phyloP scores from a whole-genome alignment of 2,797 vertebrate species.

The Philypnodon macrostomus region DNA sequence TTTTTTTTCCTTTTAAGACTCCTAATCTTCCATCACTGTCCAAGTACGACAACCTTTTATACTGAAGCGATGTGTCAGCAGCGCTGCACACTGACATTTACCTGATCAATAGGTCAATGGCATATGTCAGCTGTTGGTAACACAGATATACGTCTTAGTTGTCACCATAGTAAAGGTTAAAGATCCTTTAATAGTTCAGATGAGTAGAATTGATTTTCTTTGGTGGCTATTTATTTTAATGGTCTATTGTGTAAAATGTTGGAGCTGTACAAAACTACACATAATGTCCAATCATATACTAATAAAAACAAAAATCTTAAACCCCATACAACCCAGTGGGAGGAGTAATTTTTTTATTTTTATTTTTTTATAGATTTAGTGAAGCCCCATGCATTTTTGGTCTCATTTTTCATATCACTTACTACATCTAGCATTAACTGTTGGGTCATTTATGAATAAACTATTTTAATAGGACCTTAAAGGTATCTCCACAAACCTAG shows the following conservation, averaged over 20 bases:
- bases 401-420: too few species aligned
- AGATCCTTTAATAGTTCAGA: neutral
- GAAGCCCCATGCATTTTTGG: too few species aligned
- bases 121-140: constrained; percentile 6
- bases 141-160: constrained; percentile 5
- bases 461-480: too few species aligned
- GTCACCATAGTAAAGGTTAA: constrained; percentile 22
- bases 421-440: too few species aligned
- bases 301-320: too few species aligned
- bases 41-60: constrained; percentile 7
- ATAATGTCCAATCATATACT: neutral
- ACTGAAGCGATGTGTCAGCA: constrained; percentile 3
- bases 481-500: too few species aligned
- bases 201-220: constrained; percentile 8
- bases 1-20: neutral
- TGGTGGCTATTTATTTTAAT: neutral
- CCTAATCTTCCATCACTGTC: neutral
- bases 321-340: too few species aligned
- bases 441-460: too few species aligned
- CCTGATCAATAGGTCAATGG: constrained; percentile 18
- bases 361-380: too few species aligned
- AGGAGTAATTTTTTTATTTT: too few species aligned
- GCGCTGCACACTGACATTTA: constrained; percentile 21
- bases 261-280: neutral
- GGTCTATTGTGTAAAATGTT: neutral